Evolutionary conservation across 1,140 invertebrate species (phyloP), one percentile per base, ranked within the genome.

Genomic region (Drosophila mauritiana): DNA sequence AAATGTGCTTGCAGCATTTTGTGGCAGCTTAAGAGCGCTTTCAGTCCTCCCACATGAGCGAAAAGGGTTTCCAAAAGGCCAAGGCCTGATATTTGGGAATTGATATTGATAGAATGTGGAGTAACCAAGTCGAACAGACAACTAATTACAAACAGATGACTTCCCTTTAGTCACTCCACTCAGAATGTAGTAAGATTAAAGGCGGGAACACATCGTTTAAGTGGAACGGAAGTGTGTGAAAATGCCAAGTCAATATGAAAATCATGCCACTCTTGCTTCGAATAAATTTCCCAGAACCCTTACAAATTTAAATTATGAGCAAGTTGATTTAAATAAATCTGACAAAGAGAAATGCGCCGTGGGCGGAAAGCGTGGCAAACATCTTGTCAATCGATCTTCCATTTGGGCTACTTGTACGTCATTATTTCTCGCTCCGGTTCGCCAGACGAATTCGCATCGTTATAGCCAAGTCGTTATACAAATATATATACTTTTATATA

Each of bases 1-100:
- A 63, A 80, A 67, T 52, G 64, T 72, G 65, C 63, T 68, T 61
- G 69, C 62, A 65, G 40, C 49, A 57, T 61, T 45, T 69, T 42
- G 40, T 53, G 53, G 39, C 39, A 31, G 20, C 65, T 52, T 11
- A 17, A n/a, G 1, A 37, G n/a, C 5, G 43, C 5, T 11, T 34
- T 17, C 61, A 49, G 34, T 7, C 13, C 13, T 12, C 8, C 13
- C 37, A 15, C 17, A 40, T 40, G 39, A 1, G 3, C 13, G n/a
- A 17, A 0, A 55, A 39, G 22, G 63, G n/a, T 51, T 51, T 8
- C n/a, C 3, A 15, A 63, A 63, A 63, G 40, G 55, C n/a, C 55
- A 63, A 67, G 63, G 63, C 15, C 31, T 64, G n/a, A 42, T 15
- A 15, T 7, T 22, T 4, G 5, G 13, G 34, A 12, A 15, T 15